Conservation (phyloP, 2,797 vertebrate species). For the Onychomys leucogaster region DNA sequence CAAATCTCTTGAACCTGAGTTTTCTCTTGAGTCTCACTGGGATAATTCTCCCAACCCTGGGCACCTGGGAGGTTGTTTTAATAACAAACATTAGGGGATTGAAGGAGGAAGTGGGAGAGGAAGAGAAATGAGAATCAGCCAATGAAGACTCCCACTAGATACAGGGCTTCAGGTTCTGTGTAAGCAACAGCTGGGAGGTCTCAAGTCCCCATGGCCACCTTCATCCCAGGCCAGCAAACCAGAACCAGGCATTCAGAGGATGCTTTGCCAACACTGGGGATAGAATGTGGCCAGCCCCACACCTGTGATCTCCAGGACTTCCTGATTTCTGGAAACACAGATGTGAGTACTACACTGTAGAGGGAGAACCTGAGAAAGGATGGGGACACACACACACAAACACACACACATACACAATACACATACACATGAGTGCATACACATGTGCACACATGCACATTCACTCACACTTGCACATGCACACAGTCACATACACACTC, state of each 20-base stretch:
- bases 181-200: neutral
- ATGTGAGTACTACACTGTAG: neutral
- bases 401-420: neutral
- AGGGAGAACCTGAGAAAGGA: neutral
- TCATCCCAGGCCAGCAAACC: neutral
- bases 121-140: neutral
- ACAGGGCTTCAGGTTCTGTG: neutral
- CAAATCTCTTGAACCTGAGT: neutral
- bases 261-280: neutral
- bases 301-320: neutral
- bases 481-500: neutral
- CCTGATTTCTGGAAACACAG: neutral
- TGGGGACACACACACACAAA: neutral
- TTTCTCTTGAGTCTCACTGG: neutral
- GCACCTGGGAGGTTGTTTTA: neutral
- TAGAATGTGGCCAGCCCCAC: neutral
- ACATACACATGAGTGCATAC: neutral
- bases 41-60: neutral
- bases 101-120: neutral
- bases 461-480: neutral
- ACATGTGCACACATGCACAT: too few relatives aligned
- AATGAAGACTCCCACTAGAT: neutral
- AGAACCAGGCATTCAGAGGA: neutral
- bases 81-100: neutral
- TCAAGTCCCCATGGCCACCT: neutral